A percentile compares a stretch with the other conserved stretches of the same genome.
Conservation (phyloP, 2,113 vertebrate genomes). For the Anguilla japonica region DNA sequence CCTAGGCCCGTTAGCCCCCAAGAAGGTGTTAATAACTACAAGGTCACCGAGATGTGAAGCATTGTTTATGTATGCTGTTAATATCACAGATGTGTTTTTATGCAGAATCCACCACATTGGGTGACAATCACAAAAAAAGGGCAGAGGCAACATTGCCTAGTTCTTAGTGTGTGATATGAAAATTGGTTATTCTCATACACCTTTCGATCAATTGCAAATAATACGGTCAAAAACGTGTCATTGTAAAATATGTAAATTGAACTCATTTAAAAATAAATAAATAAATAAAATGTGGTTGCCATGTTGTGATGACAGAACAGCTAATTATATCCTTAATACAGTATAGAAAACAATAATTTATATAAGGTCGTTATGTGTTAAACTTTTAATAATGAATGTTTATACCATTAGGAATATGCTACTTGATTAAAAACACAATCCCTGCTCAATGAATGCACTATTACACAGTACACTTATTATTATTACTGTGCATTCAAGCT, state of each 20-base stretch:
- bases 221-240: too few species aligned
- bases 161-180: neutral
- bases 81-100: too few species aligned
- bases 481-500: neutral
- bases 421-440: neutral
- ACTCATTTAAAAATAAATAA: too few species aligned
- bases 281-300: too few species aligned
- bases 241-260: too few species aligned
- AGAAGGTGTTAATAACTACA: neutral
- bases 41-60: neutral
- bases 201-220: too few species aligned
- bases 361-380: neutral
- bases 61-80: too few species aligned
- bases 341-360: neutral
- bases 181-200: neutral
- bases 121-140: too few species aligned
- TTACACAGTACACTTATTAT: neutral
- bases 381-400: neutral
- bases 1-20: too few species aligned
- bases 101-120: too few species aligned
- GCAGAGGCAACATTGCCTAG: neutral
- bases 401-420: neutral
- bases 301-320: neutral
- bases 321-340: neutral
- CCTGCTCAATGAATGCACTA: neutral